phyloP scores from a whole-genome alignment of 1,140 invertebrate genomes.

The Melitaea cinxia region DNA sequence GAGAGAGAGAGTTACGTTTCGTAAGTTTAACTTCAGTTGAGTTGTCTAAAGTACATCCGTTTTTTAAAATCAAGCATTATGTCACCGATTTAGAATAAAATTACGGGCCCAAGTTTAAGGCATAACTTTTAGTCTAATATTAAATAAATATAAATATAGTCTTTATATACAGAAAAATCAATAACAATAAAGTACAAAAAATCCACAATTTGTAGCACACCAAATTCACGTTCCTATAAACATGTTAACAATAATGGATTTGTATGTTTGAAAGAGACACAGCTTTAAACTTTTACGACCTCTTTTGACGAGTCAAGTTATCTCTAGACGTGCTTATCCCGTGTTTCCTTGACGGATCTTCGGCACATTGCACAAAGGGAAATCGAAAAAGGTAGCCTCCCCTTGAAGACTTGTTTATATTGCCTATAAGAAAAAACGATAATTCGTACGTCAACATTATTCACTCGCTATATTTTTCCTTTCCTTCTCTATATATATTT shows the following conservation, averaged over 20 bases:
- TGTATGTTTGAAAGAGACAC: background rate
- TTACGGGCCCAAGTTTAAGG: no score
- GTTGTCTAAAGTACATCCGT: no score
- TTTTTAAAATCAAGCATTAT: no score
- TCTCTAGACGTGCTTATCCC: constrained; percentile 15
- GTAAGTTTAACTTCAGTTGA: no score
- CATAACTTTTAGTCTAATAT: no score
- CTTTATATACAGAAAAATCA: no score
- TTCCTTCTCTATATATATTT: no score
- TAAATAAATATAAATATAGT: no score
- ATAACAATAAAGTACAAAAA: background rate
- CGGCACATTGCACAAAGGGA: constrained; percentile 25
- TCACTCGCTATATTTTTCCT: constrained; percentile 2
- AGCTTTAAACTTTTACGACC: constrained; percentile 10
- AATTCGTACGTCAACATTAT: constrained; percentile 13
- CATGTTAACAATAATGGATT: background rate
- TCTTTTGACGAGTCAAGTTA: constrained; percentile 5
- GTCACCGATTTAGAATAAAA: no score
- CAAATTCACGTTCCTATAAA: background rate
- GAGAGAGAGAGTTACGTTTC: no score
- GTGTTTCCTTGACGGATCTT: constrained; percentile 20
- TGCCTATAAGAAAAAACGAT: constrained; percentile 1
- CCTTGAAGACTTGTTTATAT: constrained; percentile 11
- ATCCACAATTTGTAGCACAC: background rate
- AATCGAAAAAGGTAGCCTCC: constrained; percentile 17